These are phyloP conservation scores for Huso huso DNA, from an alignment of 2,797 vertebrate species.

Conservation along the genomic window DNA sequence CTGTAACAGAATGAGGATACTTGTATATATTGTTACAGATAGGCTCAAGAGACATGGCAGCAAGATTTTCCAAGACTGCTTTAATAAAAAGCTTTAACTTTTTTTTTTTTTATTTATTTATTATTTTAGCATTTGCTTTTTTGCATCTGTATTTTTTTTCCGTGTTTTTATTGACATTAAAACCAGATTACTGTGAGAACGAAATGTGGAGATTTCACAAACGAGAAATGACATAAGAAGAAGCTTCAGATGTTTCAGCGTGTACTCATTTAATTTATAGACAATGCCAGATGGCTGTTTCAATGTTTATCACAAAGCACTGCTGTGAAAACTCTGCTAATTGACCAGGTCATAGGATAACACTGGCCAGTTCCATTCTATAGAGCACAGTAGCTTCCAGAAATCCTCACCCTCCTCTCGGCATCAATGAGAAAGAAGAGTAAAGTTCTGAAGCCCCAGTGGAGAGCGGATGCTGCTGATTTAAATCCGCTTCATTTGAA, in stretches of 20 bases:
- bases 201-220: neutral
- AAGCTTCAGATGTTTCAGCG: neutral
- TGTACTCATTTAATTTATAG: neutral
- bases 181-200: neutral
- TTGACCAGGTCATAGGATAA: too few relatives aligned
- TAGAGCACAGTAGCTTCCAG: too few relatives aligned
- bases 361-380: too few relatives aligned
- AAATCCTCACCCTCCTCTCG: too few relatives aligned
- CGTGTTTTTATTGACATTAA: neutral
- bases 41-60: neutral
- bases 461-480: too few relatives aligned
- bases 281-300: neutral
- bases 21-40: conserved; percentile 1
- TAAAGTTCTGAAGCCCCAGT: too few relatives aligned
- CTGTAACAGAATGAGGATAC: neutral
- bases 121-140: neutral
- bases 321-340: too few relatives aligned
- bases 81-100: neutral
- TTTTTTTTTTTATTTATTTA: neutral
- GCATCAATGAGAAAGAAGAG: too few relatives aligned
- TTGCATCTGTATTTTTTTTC: neutral
- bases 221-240: neutral
- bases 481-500: too few relatives aligned
- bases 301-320: too few relatives aligned
- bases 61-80: neutral